Evolutionary conservation across 2,113 vertebrate species (phyloP).

Genomic region (Periophthalmus modestus): DNA sequence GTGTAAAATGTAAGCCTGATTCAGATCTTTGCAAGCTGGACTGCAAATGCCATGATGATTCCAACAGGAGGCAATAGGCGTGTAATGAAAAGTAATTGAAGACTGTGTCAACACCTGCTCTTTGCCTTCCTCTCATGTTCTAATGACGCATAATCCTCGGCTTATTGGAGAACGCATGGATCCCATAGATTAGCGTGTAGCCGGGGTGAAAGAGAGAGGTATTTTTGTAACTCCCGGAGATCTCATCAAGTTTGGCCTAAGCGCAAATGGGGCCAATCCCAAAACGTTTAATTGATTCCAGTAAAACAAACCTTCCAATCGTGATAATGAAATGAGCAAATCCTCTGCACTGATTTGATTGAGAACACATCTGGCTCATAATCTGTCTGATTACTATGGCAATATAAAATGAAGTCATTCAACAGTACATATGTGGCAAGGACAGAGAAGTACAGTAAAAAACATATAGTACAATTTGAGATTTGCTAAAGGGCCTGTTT

Average conservation of each 20-base stretch:
- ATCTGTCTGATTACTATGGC: conserved; percentile 6
- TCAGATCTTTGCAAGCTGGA: background rate
- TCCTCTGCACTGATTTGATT: conserved; percentile 12
- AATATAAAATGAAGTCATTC: background rate
- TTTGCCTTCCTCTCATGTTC: conserved; percentile 30
- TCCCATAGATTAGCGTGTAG: conserved; percentile 8
- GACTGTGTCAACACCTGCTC: conserved; percentile 31
- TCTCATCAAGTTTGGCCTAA: background rate
- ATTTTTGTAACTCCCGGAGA: conserved; percentile 1
- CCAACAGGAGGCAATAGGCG: background rate
- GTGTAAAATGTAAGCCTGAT: background rate
- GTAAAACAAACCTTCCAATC: conserved; percentile 26
- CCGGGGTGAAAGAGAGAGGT: conserved; percentile 16
- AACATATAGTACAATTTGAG: background rate
- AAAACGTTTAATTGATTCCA: conserved; percentile 19
- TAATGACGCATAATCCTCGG: conserved; percentile 23
- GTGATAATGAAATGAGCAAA: conserved; percentile 11
- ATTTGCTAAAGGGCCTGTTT: too few relatives aligned
- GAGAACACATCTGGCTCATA: conserved; percentile 2
- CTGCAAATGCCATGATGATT: background rate
- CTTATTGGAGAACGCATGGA: background rate
- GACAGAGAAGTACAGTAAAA: background rate
- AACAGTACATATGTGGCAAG: background rate
- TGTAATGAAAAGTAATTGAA: conserved; percentile 40
- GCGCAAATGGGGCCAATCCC: conserved; percentile 6